Percentiles rank a stretch among this genome's conserved stretches.
Evolutionary conservation across 2,797 vertebrate species (phyloP).

Genomic region (Echeneis naucrates): DNA sequence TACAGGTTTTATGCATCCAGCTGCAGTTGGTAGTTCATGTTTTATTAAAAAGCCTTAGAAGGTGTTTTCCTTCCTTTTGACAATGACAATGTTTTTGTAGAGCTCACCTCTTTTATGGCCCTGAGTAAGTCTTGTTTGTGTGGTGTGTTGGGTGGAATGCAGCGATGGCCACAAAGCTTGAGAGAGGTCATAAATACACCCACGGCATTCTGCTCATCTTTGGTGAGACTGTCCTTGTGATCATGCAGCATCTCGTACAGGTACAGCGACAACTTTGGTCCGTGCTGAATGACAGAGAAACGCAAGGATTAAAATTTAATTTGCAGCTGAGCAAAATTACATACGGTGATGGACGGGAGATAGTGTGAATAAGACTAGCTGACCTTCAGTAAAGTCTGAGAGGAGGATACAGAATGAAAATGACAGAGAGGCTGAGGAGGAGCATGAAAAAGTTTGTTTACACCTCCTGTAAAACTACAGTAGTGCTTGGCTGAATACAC

Average conservation of each 20-base stretch:
- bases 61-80: conserved; percentile 8
- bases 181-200: conserved; percentile 90
- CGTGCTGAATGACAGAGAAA: conserved; percentile 84
- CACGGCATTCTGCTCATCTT: conserved; percentile 87
- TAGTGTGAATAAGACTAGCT: background rate
- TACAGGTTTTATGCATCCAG: background rate
- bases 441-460: conserved; percentile 27
- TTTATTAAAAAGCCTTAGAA: background rate
- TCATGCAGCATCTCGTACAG: conserved; percentile 92
- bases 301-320: background rate
- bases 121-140: conserved; percentile 91
- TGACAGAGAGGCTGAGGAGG: conserved; percentile 9
- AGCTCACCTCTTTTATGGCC: conserved; percentile 90
- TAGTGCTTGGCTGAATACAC: no score
- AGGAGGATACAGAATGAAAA: conserved; percentile 7
- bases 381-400: conserved; percentile 28
- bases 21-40: no score
- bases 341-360: conserved; percentile 20
- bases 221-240: conserved; percentile 89
- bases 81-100: conserved; percentile 2
- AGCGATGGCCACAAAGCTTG: conserved; percentile 92
- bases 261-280: conserved; percentile 93
- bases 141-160: conserved; percentile 86
- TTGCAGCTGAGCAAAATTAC: conserved; percentile 1
- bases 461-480: conserved; percentile 14